phyloP scores from a whole-genome alignment of 2,888 invertebrate genomes.

The Xylota segnis region DNA sequence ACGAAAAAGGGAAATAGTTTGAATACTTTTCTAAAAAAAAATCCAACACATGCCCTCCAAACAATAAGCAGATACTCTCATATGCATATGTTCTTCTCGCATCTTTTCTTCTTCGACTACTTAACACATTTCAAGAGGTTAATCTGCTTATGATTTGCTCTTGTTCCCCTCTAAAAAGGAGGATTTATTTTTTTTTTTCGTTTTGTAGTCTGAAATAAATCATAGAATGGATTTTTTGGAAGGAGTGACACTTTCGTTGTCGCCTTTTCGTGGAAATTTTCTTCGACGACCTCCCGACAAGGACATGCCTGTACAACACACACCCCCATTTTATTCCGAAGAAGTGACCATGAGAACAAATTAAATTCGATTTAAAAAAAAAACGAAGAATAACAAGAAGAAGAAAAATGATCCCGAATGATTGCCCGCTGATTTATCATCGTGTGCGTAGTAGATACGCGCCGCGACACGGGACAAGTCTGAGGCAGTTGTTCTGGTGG shows the following conservation, averaged over 20 bases:
- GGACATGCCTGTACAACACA: constrained; percentile 17
- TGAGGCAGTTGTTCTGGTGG: constrained; percentile 2
- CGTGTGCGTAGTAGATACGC: constrained; percentile 31
- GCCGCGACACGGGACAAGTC: constrained; percentile 35
- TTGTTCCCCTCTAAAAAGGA: constrained; percentile 22
- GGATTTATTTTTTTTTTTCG: constrained; percentile 30
- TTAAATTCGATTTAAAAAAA: constrained; percentile 65
- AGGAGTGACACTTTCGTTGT: constrained; percentile 64
- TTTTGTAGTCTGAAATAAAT: constrained; percentile 58
- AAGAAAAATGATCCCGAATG: constrained; percentile 44
- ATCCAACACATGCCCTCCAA: constrained; percentile 50
- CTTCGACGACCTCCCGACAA: constrained; percentile 42
- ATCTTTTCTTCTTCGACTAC: constrained; percentile 49
- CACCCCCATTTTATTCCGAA: constrained; percentile 13
- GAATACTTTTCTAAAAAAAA: constrained; percentile 28
- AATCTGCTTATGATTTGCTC: constrained; percentile 64
- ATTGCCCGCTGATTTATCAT: constrained; percentile 68
- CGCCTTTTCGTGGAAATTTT: constrained; percentile 49
- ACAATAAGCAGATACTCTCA: constrained; percentile 48
- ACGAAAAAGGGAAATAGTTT: constrained; percentile 17
- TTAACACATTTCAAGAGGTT: constrained; percentile 75
- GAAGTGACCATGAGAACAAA: constrained; percentile 59
- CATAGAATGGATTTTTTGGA: constrained; percentile 49
- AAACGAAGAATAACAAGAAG: not conserved
- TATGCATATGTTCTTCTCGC: constrained; percentile 39